phyloP scores from a whole-genome alignment of 2,113 vertebrate species.

The Ptilonorhynchus violaceus region DNA sequence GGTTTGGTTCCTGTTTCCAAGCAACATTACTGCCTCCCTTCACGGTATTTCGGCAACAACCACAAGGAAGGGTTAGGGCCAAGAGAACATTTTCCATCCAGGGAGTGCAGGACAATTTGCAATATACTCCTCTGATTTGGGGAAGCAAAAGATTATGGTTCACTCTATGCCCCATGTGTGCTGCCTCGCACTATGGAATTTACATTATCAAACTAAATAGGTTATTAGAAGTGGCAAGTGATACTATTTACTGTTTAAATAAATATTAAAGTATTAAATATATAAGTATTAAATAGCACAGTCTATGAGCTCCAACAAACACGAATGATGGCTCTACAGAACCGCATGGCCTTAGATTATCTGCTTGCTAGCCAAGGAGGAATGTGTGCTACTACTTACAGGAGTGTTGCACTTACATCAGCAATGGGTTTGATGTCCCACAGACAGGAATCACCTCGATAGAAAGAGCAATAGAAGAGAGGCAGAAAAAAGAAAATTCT shows the following conservation, averaged over 20 bases:
- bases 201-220: not conserved
- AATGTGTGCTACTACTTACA: not conserved
- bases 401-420: not conserved
- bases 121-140: not conserved
- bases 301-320: not conserved
- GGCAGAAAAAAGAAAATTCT: not conserved
- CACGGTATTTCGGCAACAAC: not conserved
- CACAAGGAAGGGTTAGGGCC: not conserved
- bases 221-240: not conserved
- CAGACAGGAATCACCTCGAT: accelerated
- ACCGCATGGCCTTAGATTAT: not conserved
- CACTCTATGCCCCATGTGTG: not conserved
- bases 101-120: not conserved
- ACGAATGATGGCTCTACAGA: not conserved
- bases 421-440: not conserved
- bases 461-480: not conserved
- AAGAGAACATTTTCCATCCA: not conserved
- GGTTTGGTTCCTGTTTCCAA: not conserved
- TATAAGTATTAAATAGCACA: not conserved
- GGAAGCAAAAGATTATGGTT: not conserved
- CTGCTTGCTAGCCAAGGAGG: not conserved
- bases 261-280: too few relatives aligned
- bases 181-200: not conserved
- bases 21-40: not conserved
- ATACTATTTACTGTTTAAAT: too few relatives aligned